Percentiles rank a stretch among this genome's conserved stretches.
phyloP scores from a whole-genome alignment of 2,113 vertebrate species.

The Aspidoscelis tigris region DNA sequence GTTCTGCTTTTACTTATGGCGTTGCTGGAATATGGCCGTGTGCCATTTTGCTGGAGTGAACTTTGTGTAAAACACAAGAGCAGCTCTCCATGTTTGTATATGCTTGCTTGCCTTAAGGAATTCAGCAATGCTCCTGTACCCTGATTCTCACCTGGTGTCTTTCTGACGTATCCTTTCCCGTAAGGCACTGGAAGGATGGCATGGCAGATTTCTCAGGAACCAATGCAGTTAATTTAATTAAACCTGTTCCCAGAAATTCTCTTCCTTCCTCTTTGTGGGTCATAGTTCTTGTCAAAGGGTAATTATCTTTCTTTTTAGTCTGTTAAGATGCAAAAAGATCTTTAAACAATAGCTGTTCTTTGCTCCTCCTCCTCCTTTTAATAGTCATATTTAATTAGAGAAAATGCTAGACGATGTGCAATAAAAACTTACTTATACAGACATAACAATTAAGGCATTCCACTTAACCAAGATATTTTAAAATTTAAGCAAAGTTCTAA shows the following conservation, averaged over 20 bases:
- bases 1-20: background rate
- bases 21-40: constrained; percentile 7
- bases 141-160: background rate
- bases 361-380: background rate
- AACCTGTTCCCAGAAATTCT: background rate
- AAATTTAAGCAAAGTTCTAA: background rate
- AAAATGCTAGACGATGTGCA: background rate
- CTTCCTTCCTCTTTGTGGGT: background rate
- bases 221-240: background rate
- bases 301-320: background rate
- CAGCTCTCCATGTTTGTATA: constrained; percentile 13
- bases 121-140: background rate
- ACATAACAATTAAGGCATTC: background rate
- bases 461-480: background rate
- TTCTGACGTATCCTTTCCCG: background rate
- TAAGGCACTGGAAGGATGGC: background rate
- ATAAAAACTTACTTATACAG: background rate
- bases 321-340: constrained; percentile 5
- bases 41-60: background rate
- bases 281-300: constrained; percentile 10
- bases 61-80: constrained; percentile 33
- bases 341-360: background rate
- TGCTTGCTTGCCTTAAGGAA: constrained; percentile 24
- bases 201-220: constrained; percentile 26
- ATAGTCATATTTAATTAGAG: background rate